These are phyloP conservation scores for Ascidia mentula DNA, from an alignment of 23 tunicate genomes.

Conservation along the genomic window DNA sequence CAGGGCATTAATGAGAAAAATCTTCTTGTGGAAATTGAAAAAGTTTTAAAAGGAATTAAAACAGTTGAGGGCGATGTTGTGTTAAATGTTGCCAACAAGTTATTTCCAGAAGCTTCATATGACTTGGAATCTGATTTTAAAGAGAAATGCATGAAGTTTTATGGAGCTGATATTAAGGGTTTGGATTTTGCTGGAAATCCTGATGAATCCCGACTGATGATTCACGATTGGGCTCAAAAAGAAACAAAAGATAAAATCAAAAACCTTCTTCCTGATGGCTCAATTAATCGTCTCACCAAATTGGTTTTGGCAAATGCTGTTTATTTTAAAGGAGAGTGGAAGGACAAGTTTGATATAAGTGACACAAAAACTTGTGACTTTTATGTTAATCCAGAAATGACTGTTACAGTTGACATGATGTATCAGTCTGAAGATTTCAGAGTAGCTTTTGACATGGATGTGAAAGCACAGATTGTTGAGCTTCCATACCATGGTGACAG, in stretches of 20 bases:
- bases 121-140: conserved; percentile 18
- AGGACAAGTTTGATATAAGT: conserved; percentile 32
- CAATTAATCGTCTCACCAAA: conserved; percentile 28
- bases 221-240: conserved; percentile 61
- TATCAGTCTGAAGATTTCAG: conserved; percentile 18
- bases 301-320: conserved; percentile 74
- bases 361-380: conserved; percentile 30
- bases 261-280: conserved; percentile 50
- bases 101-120: conserved; percentile 59
- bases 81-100: conserved; percentile 55
- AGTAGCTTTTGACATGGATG: conserved; percentile 2
- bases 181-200: conserved; percentile 43
- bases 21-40: background rate
- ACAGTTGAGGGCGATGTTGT: conserved; percentile 5
- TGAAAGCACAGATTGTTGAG: conserved; percentile 44
- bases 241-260: conserved; percentile 62
- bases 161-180: conserved; percentile 9
- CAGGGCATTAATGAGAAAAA: background rate
- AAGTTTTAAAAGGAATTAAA: background rate
- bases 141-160: conserved; percentile 24
- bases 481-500: conserved; percentile 60
- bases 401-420: conserved; percentile 57
- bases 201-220: conserved; percentile 36
- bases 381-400: conserved; percentile 10
- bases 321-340: conserved; percentile 90